These are phyloP conservation scores for Eidolon dupreanum DNA, from an alignment of 2,797 vertebrate species.

Conservation along the genomic window DNA sequence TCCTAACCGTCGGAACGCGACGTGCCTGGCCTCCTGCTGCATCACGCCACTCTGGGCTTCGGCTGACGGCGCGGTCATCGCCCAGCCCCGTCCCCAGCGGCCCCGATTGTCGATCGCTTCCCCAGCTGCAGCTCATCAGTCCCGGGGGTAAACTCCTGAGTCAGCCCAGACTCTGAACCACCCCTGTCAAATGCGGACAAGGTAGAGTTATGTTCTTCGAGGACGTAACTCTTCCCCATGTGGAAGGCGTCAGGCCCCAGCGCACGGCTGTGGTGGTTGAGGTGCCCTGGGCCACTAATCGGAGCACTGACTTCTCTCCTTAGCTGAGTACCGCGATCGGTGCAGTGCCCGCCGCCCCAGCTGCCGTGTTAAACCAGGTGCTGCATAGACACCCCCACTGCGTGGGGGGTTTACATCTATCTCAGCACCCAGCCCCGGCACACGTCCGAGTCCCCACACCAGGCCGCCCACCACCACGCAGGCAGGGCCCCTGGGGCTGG, in stretches of 20 bases:
- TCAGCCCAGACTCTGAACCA: neutral
- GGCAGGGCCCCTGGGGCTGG: neutral
- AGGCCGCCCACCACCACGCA: neutral
- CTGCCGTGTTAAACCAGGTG: neutral
- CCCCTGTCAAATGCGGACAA: neutral
- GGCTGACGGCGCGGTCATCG: neutral
- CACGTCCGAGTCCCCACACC: neutral
- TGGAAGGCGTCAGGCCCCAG: neutral
- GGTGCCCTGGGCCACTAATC: accelerated
- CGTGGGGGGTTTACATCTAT: neutral
- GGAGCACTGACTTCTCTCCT: neutral
- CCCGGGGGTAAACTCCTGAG: neutral
- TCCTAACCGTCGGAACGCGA: neutral
- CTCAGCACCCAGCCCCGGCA: neutral
- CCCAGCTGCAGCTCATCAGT: too few species aligned
- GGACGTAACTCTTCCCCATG: neutral
- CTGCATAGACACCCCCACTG: neutral
- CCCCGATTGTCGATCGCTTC: neutral
- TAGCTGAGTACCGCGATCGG: neutral
- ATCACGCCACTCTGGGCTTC: neutral
- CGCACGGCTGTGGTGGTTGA: neutral
- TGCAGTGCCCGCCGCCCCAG: too few species aligned
- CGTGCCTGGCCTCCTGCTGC: neutral
- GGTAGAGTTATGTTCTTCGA: too few species aligned
- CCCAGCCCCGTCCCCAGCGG: too few species aligned